These are phyloP conservation scores for Chionodraco myersi DNA, from an alignment of 2,113 vertebrate species.

Conservation along the genomic window DNA sequence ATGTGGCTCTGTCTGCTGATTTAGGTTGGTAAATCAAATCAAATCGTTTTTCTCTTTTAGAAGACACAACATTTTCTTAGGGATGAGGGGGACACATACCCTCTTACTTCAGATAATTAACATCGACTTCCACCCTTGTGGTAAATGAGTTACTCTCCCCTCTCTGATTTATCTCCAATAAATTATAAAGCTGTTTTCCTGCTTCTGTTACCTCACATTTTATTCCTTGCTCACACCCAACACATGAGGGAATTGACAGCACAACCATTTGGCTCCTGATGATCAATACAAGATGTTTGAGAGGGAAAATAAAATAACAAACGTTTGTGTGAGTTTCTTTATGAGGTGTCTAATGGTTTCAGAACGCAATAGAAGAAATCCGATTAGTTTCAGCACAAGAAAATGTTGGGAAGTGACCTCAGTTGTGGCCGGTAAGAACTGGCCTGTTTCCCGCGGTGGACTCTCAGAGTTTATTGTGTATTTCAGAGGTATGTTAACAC, in stretches of 20 bases:
- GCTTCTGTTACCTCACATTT: slow-evolving; percentile 38
- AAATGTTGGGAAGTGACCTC: slow-evolving; percentile 31
- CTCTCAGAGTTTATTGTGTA: slow-evolving; percentile 48
- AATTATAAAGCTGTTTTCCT: slow-evolving; percentile 6
- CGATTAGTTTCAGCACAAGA: slow-evolving; percentile 41
- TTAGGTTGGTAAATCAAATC: slow-evolving; percentile 50
- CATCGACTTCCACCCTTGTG: slow-evolving; percentile 3
- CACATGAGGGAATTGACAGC: slow-evolving; percentile 35
- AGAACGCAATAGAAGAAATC: slow-evolving; percentile 45
- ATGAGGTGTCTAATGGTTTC: slow-evolving; percentile 60
- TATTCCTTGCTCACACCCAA: slow-evolving; percentile 25
- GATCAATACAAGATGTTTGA: slow-evolving; percentile 68
- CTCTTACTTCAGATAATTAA: slow-evolving; percentile 29
- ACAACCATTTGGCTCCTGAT: slow-evolving; percentile 23
- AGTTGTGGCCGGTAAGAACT: slow-evolving; percentile 31
- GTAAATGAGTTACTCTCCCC: slow-evolving; percentile 11
- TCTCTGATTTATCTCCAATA: slow-evolving; percentile 19
- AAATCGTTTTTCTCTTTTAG: slow-evolving; percentile 32
- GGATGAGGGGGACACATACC: background rate
- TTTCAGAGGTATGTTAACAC: slow-evolving; percentile 64
- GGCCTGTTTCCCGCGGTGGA: background rate
- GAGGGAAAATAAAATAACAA: slow-evolving; percentile 47
- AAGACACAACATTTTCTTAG: no score
- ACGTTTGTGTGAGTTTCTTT: slow-evolving; percentile 34
- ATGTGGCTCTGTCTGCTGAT: slow-evolving; percentile 54